Percentiles rank a stretch among this genome's conserved stretches.
Evolutionary conservation across 2,113 vertebrate genomes (phyloP).

Genomic region (Zonotrichia leucophrys): DNA sequence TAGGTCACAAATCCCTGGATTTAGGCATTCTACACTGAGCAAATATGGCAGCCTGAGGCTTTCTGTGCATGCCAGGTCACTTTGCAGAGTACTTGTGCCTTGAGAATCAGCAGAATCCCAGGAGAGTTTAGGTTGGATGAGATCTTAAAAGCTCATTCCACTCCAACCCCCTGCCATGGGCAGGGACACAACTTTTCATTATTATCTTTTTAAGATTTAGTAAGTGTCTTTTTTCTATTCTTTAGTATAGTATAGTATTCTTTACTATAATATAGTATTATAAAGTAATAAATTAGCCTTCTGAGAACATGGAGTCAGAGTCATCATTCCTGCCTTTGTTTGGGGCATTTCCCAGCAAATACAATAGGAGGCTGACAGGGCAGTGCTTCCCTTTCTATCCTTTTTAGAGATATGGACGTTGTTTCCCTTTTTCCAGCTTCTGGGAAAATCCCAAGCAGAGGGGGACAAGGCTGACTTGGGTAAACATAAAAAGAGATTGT

Average conservation of each 20-base stretch:
- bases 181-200: background rate
- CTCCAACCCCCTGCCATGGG: too few relatives aligned
- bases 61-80: background rate
- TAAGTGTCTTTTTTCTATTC: too few relatives aligned
- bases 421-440: background rate
- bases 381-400: background rate
- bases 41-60: background rate
- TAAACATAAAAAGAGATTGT: background rate
- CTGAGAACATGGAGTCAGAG: too few relatives aligned
- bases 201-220: too few relatives aligned
- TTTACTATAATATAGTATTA: too few relatives aligned
- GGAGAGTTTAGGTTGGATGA: background rate
- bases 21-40: background rate
- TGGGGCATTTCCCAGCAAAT: too few relatives aligned
- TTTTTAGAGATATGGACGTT: rapidly evolving
- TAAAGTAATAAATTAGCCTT: too few relatives aligned
- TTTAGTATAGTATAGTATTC: too few relatives aligned
- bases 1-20: background rate
- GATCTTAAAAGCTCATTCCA: background rate
- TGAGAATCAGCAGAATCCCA: background rate
- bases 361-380: background rate
- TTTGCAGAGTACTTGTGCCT: background rate
- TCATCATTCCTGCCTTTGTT: too few relatives aligned
- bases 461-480: background rate
- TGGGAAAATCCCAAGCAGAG: background rate